A percentile compares a stretch with the other conserved stretches of the same genome.
Conservation (phyloP, 2,797 vertebrate genomes). For the Lindbergichthys nudifrons region DNA sequence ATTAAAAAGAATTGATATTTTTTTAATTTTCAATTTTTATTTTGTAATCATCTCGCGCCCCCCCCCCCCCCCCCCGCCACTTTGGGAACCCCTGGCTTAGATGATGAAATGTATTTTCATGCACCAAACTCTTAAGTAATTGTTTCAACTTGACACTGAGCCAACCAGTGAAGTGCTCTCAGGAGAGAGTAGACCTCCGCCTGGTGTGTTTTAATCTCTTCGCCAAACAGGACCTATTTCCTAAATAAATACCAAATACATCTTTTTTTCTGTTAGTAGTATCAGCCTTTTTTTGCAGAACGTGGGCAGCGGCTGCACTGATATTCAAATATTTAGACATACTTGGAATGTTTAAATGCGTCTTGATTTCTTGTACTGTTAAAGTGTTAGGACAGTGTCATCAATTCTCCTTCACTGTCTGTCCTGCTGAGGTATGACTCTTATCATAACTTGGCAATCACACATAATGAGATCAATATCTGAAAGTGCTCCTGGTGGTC, state of each 20-base stretch:
- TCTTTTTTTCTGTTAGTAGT: slow-evolving; percentile 4
- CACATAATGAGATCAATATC: slow-evolving; percentile 36
- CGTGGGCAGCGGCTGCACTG: background rate
- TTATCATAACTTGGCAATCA: slow-evolving; percentile 26
- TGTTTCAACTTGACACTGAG: background rate
- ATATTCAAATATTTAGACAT: slow-evolving; percentile 28
- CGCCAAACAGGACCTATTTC: background rate
- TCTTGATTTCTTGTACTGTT: background rate
- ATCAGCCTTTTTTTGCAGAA: background rate
- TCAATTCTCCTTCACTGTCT: background rate
- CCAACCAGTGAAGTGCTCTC: too few relatives aligned
- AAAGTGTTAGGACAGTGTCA: slow-evolving; percentile 5
- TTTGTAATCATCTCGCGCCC: too few relatives aligned
- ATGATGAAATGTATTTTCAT: background rate
- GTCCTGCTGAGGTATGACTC: slow-evolving; percentile 15
- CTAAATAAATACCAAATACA: background rate
- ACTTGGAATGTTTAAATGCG: background rate
- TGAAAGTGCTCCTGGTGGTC: slow-evolving; percentile 18
- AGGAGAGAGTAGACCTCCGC: too few relatives aligned
- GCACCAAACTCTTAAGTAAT: background rate
- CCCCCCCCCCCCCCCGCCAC: too few relatives aligned
- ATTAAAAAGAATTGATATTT: too few relatives aligned
- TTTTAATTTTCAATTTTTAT: too few relatives aligned
- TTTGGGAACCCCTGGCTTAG: too few relatives aligned
- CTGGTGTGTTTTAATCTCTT: too few relatives aligned